phyloP scores from a whole-genome alignment of 2,888 invertebrate species.

The Drosophila birchii region DNA sequence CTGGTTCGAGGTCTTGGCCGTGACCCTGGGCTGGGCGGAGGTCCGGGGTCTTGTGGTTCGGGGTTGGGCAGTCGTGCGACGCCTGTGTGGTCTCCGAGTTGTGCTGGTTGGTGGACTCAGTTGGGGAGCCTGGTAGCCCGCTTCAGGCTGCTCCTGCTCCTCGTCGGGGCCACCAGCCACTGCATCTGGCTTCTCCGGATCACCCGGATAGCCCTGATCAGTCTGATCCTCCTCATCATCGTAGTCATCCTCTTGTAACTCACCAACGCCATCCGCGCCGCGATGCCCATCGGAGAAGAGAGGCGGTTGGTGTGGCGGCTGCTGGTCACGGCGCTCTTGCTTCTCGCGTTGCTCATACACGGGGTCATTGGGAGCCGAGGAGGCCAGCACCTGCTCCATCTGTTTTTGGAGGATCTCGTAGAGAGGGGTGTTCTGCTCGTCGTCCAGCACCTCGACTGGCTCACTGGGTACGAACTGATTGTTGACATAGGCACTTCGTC shows the following conservation, averaged over 20 bases:
- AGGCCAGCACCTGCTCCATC: slow-evolving; percentile 73
- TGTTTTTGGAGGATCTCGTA: slow-evolving; percentile 76
- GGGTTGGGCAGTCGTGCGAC: slow-evolving; percentile 27
- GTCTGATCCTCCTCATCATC: slow-evolving; percentile 41
- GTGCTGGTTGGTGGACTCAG: slow-evolving; percentile 21
- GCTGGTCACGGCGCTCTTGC: slow-evolving; percentile 46
- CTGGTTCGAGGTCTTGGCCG: slow-evolving; percentile 42
- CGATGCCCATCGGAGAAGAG: slow-evolving; percentile 46
- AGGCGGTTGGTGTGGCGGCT: slow-evolving; percentile 56
- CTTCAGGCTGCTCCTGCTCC: slow-evolving; percentile 30
- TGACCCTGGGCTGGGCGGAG: slow-evolving; percentile 28
- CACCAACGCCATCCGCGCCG: slow-evolving; percentile 46
- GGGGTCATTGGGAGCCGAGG: slow-evolving; percentile 59
- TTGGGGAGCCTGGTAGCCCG: slow-evolving; percentile 46
- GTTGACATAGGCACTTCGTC: slow-evolving; percentile 77
- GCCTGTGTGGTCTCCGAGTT: slow-evolving; percentile 27
- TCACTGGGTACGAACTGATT: slow-evolving; percentile 75
- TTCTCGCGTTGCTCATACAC: slow-evolving; percentile 50
- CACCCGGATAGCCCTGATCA: slow-evolving; percentile 39
- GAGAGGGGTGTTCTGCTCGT: slow-evolving; percentile 64
- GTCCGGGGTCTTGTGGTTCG: slow-evolving; percentile 21
- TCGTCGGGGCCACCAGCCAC: slow-evolving; percentile 26
- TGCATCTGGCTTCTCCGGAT: slow-evolving; percentile 64
- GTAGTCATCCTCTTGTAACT: slow-evolving; percentile 57
- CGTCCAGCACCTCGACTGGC: slow-evolving; percentile 49